These are phyloP conservation scores for Charaxes varanes DNA, from an alignment of 1,140 invertebrate species.

Conservation along the genomic window DNA sequence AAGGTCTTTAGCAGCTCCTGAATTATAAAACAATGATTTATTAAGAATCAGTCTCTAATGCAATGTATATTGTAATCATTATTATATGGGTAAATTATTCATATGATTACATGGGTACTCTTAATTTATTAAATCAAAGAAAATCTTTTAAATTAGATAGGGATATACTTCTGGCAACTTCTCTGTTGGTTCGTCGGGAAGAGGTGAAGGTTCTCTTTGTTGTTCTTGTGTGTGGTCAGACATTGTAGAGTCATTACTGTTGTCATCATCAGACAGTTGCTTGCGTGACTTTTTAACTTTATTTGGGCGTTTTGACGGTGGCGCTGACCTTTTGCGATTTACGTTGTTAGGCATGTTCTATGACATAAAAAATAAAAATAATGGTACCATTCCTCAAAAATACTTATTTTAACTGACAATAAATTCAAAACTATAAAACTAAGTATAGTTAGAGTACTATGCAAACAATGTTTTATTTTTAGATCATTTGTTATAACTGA, in stretches of 20 bases:
- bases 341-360: slow-evolving; percentile 36
- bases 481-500: too few species aligned
- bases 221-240: slow-evolving; percentile 30
- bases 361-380: slow-evolving; percentile 4
- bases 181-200: slow-evolving; percentile 34
- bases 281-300: slow-evolving; percentile 34
- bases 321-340: slow-evolving; percentile 29
- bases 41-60: not conserved
- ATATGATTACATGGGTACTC: not conserved
- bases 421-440: too few species aligned
- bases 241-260: slow-evolving; percentile 41
- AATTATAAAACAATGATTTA: slow-evolving; percentile 8
- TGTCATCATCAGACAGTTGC: slow-evolving; percentile 42
- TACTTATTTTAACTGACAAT: too few species aligned
- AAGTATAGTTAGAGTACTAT: too few species aligned
- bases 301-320: slow-evolving; percentile 11
- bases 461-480: too few species aligned
- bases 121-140: not conserved
- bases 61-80: not conserved
- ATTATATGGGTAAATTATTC: not conserved
- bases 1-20: slow-evolving; percentile 77
- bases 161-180: slow-evolving; percentile 52
- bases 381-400: too few species aligned
- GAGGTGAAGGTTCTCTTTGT: slow-evolving; percentile 29
- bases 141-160: not conserved